Evolutionary conservation across 2,113 vertebrate species (phyloP).

Genomic region (Notechis scutatus): DNA sequence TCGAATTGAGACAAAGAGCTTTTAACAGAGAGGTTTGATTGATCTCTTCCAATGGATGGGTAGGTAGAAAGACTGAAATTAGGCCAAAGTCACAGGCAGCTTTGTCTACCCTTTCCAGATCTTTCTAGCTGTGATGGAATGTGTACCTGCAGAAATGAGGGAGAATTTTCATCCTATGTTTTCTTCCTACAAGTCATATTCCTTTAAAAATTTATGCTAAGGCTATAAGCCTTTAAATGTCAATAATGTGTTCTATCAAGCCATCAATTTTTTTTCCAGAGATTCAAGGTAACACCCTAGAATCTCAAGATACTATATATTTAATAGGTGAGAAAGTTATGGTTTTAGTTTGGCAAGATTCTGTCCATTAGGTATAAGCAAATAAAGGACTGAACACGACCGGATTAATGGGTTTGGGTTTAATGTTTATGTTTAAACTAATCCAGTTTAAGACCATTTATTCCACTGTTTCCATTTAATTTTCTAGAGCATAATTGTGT

Average conservation of each 20-base stretch:
- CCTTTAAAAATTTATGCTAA: background rate
- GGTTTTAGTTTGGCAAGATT: background rate
- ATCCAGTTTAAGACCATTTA: background rate
- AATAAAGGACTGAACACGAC: background rate
- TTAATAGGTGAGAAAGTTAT: background rate
- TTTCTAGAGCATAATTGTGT: background rate
- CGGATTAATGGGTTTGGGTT: background rate
- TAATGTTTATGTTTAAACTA: background rate
- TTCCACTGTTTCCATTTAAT: background rate
- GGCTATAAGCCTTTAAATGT: background rate
- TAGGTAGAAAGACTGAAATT: background rate
- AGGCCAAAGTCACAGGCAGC: background rate
- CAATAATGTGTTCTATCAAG: background rate
- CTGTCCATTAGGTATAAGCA: background rate
- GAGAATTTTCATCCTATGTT: background rate
- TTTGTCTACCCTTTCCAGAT: background rate
- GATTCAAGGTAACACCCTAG: background rate
- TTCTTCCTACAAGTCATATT: background rate
- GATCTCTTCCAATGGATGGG: background rate
- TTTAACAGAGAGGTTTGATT: background rate
- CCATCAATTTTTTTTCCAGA: background rate
- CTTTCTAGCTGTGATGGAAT: background rate
- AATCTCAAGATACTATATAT: background rate
- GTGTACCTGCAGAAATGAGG: background rate
- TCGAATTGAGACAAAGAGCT: background rate